Evolutionary conservation across 2,797 vertebrate genomes (phyloP).

Genomic region (Oreonectes daqikongensis): DNA sequence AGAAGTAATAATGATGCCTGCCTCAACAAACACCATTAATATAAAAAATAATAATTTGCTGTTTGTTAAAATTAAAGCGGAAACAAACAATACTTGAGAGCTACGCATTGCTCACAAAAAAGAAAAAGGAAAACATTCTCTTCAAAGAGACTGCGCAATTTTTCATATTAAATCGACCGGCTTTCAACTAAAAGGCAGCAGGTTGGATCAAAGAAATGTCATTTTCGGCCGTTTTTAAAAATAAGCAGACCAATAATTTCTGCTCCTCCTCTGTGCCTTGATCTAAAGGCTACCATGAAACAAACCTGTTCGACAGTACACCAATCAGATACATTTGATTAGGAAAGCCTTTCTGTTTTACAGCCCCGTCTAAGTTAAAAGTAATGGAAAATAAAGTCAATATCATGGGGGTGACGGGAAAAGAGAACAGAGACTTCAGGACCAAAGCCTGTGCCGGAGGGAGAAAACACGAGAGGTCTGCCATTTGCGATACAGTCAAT

Average conservation of each 20-base stretch:
- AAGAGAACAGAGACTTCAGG: background rate
- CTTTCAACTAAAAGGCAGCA: slow-evolving; percentile 64
- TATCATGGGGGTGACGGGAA: slow-evolving; percentile 14
- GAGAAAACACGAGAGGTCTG: slow-evolving; percentile 21
- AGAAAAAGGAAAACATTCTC: slow-evolving; percentile 25
- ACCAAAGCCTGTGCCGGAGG: slow-evolving; percentile 17
- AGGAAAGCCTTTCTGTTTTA: slow-evolving; percentile 61
- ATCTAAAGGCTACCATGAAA: slow-evolving; percentile 68
- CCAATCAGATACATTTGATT: slow-evolving; percentile 75
- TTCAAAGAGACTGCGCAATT: slow-evolving; percentile 65
- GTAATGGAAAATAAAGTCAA: slow-evolving; percentile 53
- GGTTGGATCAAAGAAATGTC: slow-evolving; percentile 66
- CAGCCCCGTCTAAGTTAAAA: slow-evolving; percentile 44
- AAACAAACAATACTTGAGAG: slow-evolving; percentile 2
- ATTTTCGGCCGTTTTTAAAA: slow-evolving; percentile 60
- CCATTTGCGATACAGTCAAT: slow-evolving; percentile 52
- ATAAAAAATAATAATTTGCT: background rate
- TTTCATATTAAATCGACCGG: slow-evolving; percentile 59
- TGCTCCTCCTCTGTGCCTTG: slow-evolving; percentile 58
- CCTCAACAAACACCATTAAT: background rate
- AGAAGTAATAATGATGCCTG: background rate
- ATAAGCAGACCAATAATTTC: slow-evolving; percentile 59
- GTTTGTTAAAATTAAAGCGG: background rate
- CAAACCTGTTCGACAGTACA: slow-evolving; percentile 69
- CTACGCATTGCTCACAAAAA: slow-evolving; percentile 1